A percentile compares a stretch with the other conserved stretches of the same genome.
These are phyloP conservation scores for Galagoides demidoff DNA, from an alignment of 2,797 vertebrate genomes.

Conservation along the genomic window DNA sequence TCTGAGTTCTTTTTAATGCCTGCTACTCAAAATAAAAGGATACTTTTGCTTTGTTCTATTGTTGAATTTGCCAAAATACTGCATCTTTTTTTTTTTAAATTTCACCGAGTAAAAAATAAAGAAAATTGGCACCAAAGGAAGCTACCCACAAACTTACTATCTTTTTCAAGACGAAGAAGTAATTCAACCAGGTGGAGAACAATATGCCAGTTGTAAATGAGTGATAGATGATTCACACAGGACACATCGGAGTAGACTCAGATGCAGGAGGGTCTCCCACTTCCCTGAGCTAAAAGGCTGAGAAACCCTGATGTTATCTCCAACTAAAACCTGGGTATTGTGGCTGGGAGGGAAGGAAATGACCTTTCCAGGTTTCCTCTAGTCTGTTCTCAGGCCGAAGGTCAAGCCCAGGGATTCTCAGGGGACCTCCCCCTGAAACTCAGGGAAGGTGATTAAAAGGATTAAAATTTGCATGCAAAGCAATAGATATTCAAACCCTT, in stretches of 20 bases:
- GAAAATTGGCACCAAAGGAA: not conserved
- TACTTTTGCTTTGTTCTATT: not conserved
- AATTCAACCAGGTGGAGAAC: not conserved
- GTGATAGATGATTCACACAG: slow-evolving; percentile 49
- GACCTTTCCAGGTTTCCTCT: slow-evolving; percentile 50
- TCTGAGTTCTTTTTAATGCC: not conserved
- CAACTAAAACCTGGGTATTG: slow-evolving; percentile 70
- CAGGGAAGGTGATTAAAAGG: slow-evolving; percentile 64
- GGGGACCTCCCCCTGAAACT: not conserved
- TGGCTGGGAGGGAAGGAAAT: slow-evolving; percentile 63
- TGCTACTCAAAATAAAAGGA: not conserved
- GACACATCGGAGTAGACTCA: slow-evolving; percentile 40
- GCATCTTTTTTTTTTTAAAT: not conserved
- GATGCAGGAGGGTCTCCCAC: not conserved
- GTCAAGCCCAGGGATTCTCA: not conserved
- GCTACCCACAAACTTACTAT: not conserved
- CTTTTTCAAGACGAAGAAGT: not conserved
- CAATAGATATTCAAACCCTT: slow-evolving; percentile 52
- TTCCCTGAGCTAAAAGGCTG: slow-evolving; percentile 60
- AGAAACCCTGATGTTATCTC: slow-evolving; percentile 79
- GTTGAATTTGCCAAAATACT: not conserved
- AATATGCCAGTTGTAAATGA: slow-evolving; percentile 45
- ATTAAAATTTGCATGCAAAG: slow-evolving; percentile 69
- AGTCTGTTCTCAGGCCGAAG: not conserved
- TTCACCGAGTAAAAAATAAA: not conserved